Evolutionary conservation across 1,140 invertebrate species (phyloP).

Genomic region (Sitobion miscanthi): DNA sequence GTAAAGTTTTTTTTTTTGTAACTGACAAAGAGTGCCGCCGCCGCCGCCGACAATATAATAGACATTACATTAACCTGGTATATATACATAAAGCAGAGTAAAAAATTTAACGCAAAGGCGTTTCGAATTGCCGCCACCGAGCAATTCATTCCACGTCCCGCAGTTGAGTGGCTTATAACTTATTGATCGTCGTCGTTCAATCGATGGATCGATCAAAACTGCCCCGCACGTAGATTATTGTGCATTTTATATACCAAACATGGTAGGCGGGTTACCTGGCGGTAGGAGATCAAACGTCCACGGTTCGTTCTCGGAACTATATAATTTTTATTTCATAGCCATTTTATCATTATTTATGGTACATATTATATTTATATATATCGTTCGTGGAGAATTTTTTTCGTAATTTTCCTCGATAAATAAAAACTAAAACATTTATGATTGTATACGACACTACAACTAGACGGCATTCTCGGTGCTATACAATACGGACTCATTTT

Average conservation of each 20-base stretch:
- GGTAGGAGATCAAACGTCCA: constrained; percentile 1
- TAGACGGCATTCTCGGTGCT: not conserved
- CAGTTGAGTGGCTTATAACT: not conserved
- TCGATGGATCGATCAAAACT: not conserved
- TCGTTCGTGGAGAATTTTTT: not conserved
- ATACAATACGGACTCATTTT: not conserved
- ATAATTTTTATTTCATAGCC: constrained; percentile 44
- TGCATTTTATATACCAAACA: not conserved
- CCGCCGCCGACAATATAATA: not conserved
- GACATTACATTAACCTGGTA: not conserved
- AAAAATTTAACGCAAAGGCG: constrained; percentile 17
- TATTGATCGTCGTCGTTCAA: not conserved
- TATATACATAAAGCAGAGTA: not conserved
- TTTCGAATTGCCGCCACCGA: not conserved
- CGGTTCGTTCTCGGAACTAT: constrained; percentile 31
- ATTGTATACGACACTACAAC: not conserved
- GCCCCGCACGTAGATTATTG: not conserved
- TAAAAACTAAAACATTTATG: constrained; percentile 22
- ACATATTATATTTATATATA: not conserved
- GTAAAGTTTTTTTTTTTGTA: not conserved
- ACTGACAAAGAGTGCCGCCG: constrained; percentile 15
- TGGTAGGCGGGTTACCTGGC: not conserved
- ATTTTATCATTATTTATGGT: not conserved
- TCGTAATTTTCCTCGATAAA: not conserved
- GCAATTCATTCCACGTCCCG: not conserved